Evolutionary conservation across 1,140 invertebrate species (phyloP).

Genomic region (Cydia amplana): DNA sequence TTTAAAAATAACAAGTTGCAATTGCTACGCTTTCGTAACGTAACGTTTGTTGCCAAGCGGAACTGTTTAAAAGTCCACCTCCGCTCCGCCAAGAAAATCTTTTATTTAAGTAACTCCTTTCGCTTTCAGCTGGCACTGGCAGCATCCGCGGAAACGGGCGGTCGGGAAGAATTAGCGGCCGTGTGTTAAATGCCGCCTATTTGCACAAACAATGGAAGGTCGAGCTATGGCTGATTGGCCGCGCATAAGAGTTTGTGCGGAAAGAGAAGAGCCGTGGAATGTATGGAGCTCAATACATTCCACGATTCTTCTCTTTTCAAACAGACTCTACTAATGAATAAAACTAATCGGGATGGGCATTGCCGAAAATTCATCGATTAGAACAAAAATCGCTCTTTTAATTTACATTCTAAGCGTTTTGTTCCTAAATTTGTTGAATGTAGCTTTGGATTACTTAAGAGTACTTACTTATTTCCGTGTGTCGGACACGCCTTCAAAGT

Average conservation of each 20-base stretch:
- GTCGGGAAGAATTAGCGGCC: constrained; percentile 64
- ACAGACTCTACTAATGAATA: constrained; percentile 68
- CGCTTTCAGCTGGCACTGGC: constrained; percentile 55
- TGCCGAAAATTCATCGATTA: constrained; percentile 27
- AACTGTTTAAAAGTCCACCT: constrained; percentile 38
- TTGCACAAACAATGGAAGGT: constrained; percentile 72
- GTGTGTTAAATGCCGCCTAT: constrained; percentile 61
- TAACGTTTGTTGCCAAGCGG: constrained; percentile 36
- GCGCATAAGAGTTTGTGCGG: no score
- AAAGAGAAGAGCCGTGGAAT: no score
- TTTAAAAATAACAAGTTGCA: constrained; percentile 25
- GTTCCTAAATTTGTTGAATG: not conserved
- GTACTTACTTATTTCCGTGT: no score
- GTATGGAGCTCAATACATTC: no score
- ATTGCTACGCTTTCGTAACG: constrained; percentile 40
- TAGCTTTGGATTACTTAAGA: no score
- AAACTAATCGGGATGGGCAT: constrained; percentile 36
- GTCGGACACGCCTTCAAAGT: no score
- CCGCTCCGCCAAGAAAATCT: constrained; percentile 42
- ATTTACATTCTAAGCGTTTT: not conserved
- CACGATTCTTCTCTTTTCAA: no score
- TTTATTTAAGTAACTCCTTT: constrained; percentile 55
- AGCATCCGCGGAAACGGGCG: constrained; percentile 54
- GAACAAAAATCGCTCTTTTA: not conserved
- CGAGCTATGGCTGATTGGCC: constrained; percentile 49